Conservation (phyloP, 53 echinoderm and acorn worm species). For the Antedon mediterranea region DNA sequence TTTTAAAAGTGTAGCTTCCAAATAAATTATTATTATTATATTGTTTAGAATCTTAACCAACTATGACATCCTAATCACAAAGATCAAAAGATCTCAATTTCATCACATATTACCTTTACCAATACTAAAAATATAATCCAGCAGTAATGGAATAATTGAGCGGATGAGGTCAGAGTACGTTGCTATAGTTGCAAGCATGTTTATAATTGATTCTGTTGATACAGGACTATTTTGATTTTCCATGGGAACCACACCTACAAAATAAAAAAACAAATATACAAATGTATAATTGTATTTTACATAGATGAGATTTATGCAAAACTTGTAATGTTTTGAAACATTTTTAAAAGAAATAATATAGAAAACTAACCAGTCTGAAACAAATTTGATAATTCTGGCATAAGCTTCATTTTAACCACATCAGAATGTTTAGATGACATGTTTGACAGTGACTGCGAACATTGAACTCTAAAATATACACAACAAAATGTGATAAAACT, state of each 20-base stretch:
- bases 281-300: too few species aligned
- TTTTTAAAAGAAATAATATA: background rate
- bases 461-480: background rate
- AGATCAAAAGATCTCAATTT: too few species aligned
- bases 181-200: background rate
- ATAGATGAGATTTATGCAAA: too few species aligned
- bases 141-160: background rate
- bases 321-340: background rate
- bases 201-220: background rate
- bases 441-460: background rate
- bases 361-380: background rate
- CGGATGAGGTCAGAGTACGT: background rate
- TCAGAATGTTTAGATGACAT: background rate
- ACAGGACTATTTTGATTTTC: background rate
- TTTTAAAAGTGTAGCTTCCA: too few species aligned
- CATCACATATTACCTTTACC: background rate
- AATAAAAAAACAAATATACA: background rate
- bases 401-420: background rate
- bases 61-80: too few species aligned
- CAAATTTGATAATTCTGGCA: background rate
- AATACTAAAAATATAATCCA: background rate
- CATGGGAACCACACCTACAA: background rate
- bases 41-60: too few species aligned
- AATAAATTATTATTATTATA: too few species aligned
- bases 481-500: too few species aligned